Base-by-base conservation (phyloP, 2,113 vertebrate species). In the Ascaphus truei region DNA sequence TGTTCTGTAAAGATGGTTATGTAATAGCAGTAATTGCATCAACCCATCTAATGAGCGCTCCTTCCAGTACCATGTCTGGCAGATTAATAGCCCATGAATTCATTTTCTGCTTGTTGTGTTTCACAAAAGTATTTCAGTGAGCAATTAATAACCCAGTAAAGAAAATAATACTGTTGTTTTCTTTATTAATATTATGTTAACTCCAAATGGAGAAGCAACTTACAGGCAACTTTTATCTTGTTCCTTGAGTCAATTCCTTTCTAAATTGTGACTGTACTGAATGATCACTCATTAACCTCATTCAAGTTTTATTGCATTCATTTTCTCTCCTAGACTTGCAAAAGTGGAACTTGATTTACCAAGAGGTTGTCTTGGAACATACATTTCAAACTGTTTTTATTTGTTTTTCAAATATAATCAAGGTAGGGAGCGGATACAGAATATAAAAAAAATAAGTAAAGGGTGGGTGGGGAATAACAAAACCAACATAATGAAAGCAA, bases 61-160 rank as follows among this genome's bases (percentile, higher is more conserved):
- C 77, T 79, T 83, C 76, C 62, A 71, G 77, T 84, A 80, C 80
- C 76, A 72, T 79, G 80, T 81, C 81, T 76, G 74, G 79, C 79
- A 84, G 74, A 84, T 84, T 84, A 88, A 84, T 82, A 87, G 83
- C 76, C 80, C 78, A 41, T 75, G 83, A 78, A 84, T 84, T 84
- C 78, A 78, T 83, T 84, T 85, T 80, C 77, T 82, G 77, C 75
- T 77, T 75, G 59, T 79, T 83, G 77, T 83, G 74, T 76, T 82
- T 84, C 75, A 76, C 74, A 80, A 88, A 83, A 80, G 62, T 72
- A 75, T 83, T 84, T 82, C 72, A 80, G 59, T 66, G 76, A 77
- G 79, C 79, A 86, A 79, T 79, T 83, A 81, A 84, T 79, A 82
- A 79, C 77, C 52, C 75, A 59, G 53, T 75, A 79, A 75, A 73